A percentile compares a stretch with the other conserved stretches of the same genome.
Evolutionary conservation across 2,888 invertebrate species (phyloP).

Genomic region (Hydriomena furcata): DNA sequence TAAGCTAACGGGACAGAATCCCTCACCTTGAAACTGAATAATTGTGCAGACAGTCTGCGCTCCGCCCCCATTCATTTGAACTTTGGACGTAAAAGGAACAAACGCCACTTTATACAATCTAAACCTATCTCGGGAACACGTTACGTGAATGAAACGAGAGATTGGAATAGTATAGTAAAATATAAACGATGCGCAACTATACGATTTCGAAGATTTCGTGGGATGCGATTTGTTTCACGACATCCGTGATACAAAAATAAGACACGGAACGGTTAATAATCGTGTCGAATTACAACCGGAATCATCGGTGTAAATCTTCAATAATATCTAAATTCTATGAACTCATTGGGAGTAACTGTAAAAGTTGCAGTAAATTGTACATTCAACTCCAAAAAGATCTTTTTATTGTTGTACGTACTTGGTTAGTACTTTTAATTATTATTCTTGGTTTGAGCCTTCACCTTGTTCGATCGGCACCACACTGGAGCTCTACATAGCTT

Average conservation of each 20-base stretch:
- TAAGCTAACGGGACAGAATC: slow-evolving; percentile 35
- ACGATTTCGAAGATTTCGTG: too few relatives aligned
- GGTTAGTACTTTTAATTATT: too few relatives aligned
- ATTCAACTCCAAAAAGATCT: too few relatives aligned
- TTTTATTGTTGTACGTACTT: too few relatives aligned
- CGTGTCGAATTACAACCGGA: slow-evolving; percentile 13
- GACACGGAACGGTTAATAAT: too few relatives aligned
- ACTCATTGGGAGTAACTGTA: too few relatives aligned
- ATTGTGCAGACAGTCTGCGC: slow-evolving; percentile 28
- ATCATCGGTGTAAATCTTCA: slow-evolving; percentile 7
- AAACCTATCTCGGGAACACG: slow-evolving; percentile 4
- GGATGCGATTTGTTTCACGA: neutral
- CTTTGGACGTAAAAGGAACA: slow-evolving; percentile 14
- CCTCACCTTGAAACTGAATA: slow-evolving; percentile 47
- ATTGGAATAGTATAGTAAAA: neutral
- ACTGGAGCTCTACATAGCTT: too few relatives aligned
- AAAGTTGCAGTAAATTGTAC: too few relatives aligned
- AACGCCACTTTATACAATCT: slow-evolving; percentile 8
- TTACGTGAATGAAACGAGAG: slow-evolving; percentile 11
- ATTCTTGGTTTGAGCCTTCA: too few relatives aligned
- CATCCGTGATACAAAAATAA: too few relatives aligned
- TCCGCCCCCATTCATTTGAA: slow-evolving; percentile 27
- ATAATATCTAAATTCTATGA: slow-evolving; percentile 7
- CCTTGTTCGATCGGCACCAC: too few relatives aligned
- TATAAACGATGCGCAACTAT: too few relatives aligned